phyloP scores from a whole-genome alignment of 2,113 vertebrate species.

The Pollachius pollachius region DNA sequence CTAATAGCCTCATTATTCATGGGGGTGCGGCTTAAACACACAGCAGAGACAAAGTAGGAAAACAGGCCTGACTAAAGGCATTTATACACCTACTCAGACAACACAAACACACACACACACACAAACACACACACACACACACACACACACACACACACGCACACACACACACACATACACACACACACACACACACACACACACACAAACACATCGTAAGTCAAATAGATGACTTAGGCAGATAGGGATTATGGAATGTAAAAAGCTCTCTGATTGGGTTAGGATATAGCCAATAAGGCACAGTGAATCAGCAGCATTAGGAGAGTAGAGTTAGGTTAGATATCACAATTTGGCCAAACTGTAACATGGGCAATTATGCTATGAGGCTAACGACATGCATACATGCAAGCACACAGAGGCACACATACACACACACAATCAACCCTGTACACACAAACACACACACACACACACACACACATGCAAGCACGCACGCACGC shows the following conservation, averaged over 20 bases:
- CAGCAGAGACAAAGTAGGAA: no score
- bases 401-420: constrained; percentile 29
- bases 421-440: background rate
- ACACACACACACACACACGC: background rate
- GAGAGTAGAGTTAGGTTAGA: no score
- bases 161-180: background rate
- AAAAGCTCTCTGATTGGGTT: constrained; percentile 45
- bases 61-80: background rate
- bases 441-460: no score
- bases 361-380: constrained; percentile 28
- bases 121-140: constrained; percentile 10
- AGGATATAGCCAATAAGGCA: constrained; percentile 38
- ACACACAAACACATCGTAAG: constrained; percentile 18
- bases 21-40: no score
- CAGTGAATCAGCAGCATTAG: no score
- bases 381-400: constrained; percentile 43
- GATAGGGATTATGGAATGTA: constrained; percentile 23
- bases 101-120: background rate
- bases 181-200: no score
- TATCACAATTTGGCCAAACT: no score
- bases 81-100: no score
- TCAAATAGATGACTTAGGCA: constrained; percentile 34
- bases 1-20: no score
- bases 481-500: constrained; percentile 3
- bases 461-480: no score